phyloP scores from a whole-genome alignment of 2,113 vertebrate species.

The Nicator chloris region DNA sequence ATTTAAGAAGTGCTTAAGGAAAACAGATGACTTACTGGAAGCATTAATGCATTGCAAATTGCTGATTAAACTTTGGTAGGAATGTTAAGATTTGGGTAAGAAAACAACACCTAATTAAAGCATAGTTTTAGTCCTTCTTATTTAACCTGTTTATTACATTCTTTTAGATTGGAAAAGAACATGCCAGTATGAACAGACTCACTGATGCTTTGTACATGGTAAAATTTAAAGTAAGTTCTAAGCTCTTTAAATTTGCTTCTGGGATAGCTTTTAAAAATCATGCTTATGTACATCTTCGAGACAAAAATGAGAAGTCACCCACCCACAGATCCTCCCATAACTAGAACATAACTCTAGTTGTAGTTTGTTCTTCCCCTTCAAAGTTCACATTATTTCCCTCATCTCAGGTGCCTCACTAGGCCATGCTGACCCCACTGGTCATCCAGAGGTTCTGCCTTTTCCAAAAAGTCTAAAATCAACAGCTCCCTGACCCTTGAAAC shows the following conservation, averaged over 20 bases:
- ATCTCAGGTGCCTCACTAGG: neutral
- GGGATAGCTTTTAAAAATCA: neutral
- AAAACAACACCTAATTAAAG: neutral
- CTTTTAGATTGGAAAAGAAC: constrained; percentile 83
- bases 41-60: neutral
- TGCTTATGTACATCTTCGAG: neutral
- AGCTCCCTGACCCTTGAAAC: neutral
- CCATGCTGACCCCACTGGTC: neutral
- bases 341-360: neutral
- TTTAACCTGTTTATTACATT: neutral
- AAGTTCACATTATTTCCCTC: neutral
- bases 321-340: neutral
- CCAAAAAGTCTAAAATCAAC: neutral
- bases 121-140: neutral
- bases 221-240: constrained; percentile 87
- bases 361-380: neutral
- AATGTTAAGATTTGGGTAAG: neutral
- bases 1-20: constrained; percentile 26
- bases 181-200: constrained; percentile 84
- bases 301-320: neutral
- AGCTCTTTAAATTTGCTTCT: neutral
- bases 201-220: constrained; percentile 95
- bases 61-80: neutral
- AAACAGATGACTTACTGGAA: constrained; percentile 28
- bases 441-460: neutral